Conservation (phyloP, 2,113 vertebrate genomes). For the Hucho hucho region DNA sequence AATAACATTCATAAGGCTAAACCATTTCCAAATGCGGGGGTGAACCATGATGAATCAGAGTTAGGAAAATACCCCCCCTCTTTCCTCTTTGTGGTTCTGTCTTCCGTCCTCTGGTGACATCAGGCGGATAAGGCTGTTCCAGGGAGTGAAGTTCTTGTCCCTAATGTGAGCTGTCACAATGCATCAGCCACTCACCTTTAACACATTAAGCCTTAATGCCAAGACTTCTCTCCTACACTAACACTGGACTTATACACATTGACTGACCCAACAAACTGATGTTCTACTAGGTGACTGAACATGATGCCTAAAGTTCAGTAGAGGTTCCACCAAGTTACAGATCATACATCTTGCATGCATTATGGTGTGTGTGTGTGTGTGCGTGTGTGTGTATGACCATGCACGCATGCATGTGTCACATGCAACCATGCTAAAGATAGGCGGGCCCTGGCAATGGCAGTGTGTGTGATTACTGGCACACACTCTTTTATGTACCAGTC, state of each 20-base stretch:
- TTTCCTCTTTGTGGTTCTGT: neutral
- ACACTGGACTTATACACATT: neutral
- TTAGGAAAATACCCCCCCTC: neutral
- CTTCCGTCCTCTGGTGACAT: neutral
- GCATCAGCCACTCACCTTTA: neutral
- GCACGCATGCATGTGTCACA: neutral
- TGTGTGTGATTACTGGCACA: conserved; percentile 34
- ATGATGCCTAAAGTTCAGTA: too few species aligned
- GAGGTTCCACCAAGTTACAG: too few species aligned
- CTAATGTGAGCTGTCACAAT: neutral
- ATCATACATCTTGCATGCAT: neutral
- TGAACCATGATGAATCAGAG: neutral
- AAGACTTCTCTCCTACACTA: too few species aligned
- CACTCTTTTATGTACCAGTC: conserved; percentile 49
- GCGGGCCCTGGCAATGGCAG: conserved; percentile 8
- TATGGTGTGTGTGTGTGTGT: conserved; percentile 4
- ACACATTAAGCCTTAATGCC: neutral
- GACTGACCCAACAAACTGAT: too few species aligned
- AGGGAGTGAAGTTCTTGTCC: neutral
- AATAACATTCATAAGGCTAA: neutral
- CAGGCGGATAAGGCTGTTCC: neutral
- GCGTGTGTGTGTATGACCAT: neutral
- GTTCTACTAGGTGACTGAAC: too few species aligned
- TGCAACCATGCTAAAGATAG: neutral
- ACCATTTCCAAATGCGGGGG: neutral